These are phyloP conservation scores for Chaetophractus vellerosus DNA, from an alignment of 2,797 vertebrate species.

Conservation along the genomic window DNA sequence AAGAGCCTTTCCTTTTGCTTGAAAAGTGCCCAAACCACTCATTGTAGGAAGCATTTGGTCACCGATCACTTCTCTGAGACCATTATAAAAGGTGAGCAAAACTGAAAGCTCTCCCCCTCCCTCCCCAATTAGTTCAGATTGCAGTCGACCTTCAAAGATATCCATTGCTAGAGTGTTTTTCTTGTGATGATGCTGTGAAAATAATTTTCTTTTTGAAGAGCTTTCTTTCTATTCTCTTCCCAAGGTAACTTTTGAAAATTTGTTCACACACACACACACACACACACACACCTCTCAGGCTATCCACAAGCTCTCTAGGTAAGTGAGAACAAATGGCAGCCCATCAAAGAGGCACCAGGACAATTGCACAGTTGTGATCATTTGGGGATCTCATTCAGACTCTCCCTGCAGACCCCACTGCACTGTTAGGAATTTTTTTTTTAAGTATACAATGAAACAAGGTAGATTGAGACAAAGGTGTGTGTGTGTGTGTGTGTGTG, in stretches of 20 bases:
- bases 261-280: conserved; percentile 51
- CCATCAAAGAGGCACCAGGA: conserved; percentile 57
- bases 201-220: conserved; percentile 82
- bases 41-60: conserved; percentile 68
- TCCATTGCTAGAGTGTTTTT: conserved; percentile 73
- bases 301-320: conserved; percentile 79
- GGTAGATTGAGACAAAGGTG: neutral
- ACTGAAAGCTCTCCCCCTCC: conserved; percentile 51
- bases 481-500: neutral
- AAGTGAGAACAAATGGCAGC: conserved; percentile 71
- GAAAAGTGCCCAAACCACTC: conserved; percentile 79
- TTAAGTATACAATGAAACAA: neutral
- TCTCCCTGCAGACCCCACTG: neutral
- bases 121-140: conserved; percentile 83
- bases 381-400: conserved; percentile 43
- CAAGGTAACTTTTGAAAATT: conserved; percentile 84
- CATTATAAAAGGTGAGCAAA: conserved; percentile 77
- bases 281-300: conserved; percentile 73
- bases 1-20: conserved; percentile 80
- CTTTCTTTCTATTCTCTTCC: conserved; percentile 80
- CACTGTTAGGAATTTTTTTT: neutral
- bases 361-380: conserved; percentile 69
- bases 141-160: conserved; percentile 73
- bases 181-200: conserved; percentile 79
- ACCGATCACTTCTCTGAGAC: conserved; percentile 73